Percentiles rank a stretch among this genome's conserved stretches.
These are phyloP conservation scores for Drosophila pseudotalamancana DNA, from an alignment of 2,888 invertebrate genomes.

Conservation along the genomic window DNA sequence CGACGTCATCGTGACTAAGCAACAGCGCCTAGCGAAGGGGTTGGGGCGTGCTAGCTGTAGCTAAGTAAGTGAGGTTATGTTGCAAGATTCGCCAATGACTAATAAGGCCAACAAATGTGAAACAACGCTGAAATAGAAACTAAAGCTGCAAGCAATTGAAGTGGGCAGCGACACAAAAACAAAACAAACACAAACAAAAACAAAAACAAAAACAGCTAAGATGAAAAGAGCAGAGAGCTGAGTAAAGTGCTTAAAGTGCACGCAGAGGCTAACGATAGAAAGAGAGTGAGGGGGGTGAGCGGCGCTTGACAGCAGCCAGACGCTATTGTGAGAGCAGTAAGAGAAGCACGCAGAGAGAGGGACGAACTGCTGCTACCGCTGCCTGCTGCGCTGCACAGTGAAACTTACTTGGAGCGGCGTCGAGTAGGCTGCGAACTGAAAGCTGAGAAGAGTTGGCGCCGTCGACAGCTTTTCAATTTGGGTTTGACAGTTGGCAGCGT, in stretches of 20 bases:
- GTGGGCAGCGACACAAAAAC: constrained; percentile 48
- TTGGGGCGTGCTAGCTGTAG: neutral
- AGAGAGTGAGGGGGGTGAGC: neutral
- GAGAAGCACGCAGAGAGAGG: neutral
- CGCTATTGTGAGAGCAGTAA: constrained; percentile 7
- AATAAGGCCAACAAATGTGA: constrained; percentile 53
- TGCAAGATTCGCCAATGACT: constrained; percentile 66
- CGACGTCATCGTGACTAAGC: constrained; percentile 13
- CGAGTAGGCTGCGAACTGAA: constrained; percentile 30
- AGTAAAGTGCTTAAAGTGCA: constrained; percentile 35
- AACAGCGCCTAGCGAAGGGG: neutral
- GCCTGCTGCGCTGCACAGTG: constrained; percentile 22
- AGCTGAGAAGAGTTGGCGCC: constrained; percentile 46
- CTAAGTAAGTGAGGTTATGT: constrained; percentile 32
- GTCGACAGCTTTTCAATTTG: constrained; percentile 46
- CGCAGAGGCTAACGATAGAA: neutral
- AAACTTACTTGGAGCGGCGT: constrained; percentile 46
- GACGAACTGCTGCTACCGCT: neutral
- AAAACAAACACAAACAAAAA: constrained; percentile 10
- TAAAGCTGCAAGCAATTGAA: constrained; percentile 41
- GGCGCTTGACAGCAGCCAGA: constrained; percentile 20
- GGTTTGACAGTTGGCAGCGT: constrained; percentile 42
- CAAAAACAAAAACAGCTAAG: constrained; percentile 14
- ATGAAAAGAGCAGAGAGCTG: constrained; percentile 22
- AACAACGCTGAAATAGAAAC: constrained; percentile 15